Base-by-base conservation (phyloP, 1,140 invertebrate species). In the Scaptomyza pallida region DNA sequence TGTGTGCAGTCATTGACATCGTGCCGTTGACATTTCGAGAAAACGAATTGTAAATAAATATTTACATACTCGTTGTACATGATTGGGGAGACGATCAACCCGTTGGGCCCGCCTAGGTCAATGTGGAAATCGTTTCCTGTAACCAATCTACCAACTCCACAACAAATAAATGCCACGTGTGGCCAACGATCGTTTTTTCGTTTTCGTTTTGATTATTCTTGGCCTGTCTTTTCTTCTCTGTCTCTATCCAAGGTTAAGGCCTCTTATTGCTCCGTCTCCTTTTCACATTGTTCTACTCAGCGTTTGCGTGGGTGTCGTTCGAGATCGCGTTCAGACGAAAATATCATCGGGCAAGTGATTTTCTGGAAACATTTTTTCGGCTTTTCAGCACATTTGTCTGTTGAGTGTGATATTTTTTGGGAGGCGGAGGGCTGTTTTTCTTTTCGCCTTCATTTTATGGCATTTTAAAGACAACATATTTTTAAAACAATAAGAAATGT, bases 11-110 rank as follows among this genome's bases (percentile, higher is more conserved):
- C 81, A 80, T 78, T 86, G 80, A 83, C 80, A 65, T 57, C 17
- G 56, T 76, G 80, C 78, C 80, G 76, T 85, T 83, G 81, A 86
- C 81, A 86, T 85, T 81, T 72, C 15, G 47, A 50, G 37, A 45
- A 50, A 30, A 45, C 47, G 74, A 5, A 59, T 51, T 76, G 51
- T 65, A 77, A 72, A 60, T 78, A 75, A 78, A 78, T 70, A 82
- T 82, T 69, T 74, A 82, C 59, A 72, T 37, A 19, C 33, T 37
- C 33, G 33, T n/a, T 37, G 33, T n/a, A 37, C 23, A 41, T 54
- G 40, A 35, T 44, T 37, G 33, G 17, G 19, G 30, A 62, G 72
- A 45, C 72, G 72, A 82, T 78, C 82, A 82, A 82, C 62, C 52
- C 69, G 21, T 63, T 56, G 51, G 41, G 19, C 19, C 13, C 26